Evolutionary conservation across 2,797 vertebrate genomes (phyloP).

Genomic region (Psittacula echo): DNA sequence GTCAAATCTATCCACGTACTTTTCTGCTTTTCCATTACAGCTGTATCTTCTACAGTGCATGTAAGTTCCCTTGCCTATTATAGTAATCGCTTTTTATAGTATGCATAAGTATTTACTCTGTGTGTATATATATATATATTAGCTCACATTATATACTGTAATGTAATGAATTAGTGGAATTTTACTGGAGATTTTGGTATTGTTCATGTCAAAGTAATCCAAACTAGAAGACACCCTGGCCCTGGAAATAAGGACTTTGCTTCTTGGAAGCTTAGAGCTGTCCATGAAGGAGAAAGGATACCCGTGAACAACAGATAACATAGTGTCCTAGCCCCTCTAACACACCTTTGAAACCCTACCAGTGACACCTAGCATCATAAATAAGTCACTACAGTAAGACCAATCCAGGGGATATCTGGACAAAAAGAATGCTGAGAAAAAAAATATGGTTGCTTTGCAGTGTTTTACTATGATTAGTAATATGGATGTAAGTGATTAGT

Average conservation of each 20-base stretch:
- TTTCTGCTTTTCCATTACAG: background rate
- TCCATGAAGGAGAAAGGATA: background rate
- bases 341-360: background rate
- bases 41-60: background rate
- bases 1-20: background rate
- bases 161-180: background rate
- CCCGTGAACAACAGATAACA: background rate
- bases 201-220: background rate
- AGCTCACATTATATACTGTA: background rate
- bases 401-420: background rate
- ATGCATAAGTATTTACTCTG: background rate
- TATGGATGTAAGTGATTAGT: no score
- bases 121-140: background rate
- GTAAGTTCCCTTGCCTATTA: background rate
- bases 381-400: background rate
- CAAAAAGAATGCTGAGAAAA: background rate
- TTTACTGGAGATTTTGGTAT: background rate
- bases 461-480: background rate
- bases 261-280: background rate
- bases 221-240: background rate
- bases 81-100: background rate
- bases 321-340: background rate
- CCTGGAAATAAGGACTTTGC: background rate
- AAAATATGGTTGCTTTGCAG: background rate
- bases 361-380: background rate